phyloP scores from a whole-genome alignment of 2,113 vertebrate genomes.

The Clarias batrachus region DNA sequence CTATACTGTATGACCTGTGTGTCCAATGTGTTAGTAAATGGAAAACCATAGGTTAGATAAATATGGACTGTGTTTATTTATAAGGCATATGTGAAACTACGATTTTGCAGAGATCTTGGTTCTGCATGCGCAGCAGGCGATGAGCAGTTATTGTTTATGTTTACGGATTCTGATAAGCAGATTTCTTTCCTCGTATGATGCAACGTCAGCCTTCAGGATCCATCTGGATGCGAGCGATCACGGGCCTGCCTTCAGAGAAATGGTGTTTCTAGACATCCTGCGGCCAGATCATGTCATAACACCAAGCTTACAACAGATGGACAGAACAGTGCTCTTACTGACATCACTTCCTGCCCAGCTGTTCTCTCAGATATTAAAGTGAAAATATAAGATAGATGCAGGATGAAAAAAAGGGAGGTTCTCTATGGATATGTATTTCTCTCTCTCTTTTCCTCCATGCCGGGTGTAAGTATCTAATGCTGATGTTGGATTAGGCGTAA shows the following conservation, averaged over 20 bases:
- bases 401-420: neutral
- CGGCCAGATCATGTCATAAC: slow-evolving; percentile 31
- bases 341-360: slow-evolving; percentile 31
- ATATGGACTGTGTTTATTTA: neutral
- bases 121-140: neutral
- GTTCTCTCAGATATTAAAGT: slow-evolving; percentile 6
- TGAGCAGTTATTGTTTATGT: slow-evolving; percentile 45
- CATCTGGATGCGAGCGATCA: slow-evolving; percentile 24
- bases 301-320: slow-evolving; percentile 27
- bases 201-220: slow-evolving; percentile 39
- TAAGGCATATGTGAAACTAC: neutral
- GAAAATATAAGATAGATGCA: neutral
- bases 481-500: neutral
- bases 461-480: slow-evolving; percentile 69
- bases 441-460: slow-evolving; percentile 58
- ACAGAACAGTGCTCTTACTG: slow-evolving; percentile 13
- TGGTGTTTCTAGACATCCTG: slow-evolving; percentile 30
- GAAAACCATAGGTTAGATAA: neutral
- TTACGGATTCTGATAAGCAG: slow-evolving; percentile 44
- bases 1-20: neutral
- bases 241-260: slow-evolving; percentile 18
- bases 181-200: slow-evolving; percentile 45
- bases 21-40: neutral
- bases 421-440: neutral
- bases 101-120: slow-evolving; percentile 23